Conservation (phyloP, 2,797 vertebrate genomes). For the Brachyalestes nurse region DNA sequence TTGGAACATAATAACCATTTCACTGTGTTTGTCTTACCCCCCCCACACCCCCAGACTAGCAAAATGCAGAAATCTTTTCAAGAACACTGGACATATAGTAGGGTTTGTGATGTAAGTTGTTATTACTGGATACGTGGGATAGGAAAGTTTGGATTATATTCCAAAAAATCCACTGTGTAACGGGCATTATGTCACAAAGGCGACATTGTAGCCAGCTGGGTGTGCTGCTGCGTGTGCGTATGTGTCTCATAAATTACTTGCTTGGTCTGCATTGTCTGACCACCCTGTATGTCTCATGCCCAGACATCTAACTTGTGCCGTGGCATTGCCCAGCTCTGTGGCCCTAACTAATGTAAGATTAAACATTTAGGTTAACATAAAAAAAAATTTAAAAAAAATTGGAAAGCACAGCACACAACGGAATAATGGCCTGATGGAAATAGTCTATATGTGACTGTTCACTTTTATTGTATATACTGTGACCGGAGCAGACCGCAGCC, state of each 20-base stretch:
- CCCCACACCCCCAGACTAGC: slow-evolving; percentile 65
- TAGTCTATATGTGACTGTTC: slow-evolving; percentile 17
- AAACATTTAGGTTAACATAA: slow-evolving; percentile 56
- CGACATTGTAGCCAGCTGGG: slow-evolving; percentile 76
- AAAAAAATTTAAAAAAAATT: neutral
- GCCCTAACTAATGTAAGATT: slow-evolving; percentile 70
- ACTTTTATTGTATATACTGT: neutral
- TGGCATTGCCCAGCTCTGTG: slow-evolving; percentile 67
- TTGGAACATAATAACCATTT: slow-evolving; percentile 74
- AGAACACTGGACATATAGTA: slow-evolving; percentile 76
- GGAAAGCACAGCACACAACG: neutral
- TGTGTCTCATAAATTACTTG: slow-evolving; percentile 22
- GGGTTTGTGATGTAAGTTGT: slow-evolving; percentile 82
- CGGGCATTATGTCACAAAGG: slow-evolving; percentile 83
- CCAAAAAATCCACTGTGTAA: slow-evolving; percentile 74
- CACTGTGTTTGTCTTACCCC: slow-evolving; percentile 78
- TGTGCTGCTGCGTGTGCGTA: slow-evolving; percentile 61
- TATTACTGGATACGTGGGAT: slow-evolving; percentile 81
- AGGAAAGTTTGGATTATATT: slow-evolving; percentile 81
- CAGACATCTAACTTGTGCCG: slow-evolving; percentile 66
- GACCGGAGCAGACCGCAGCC: neutral
- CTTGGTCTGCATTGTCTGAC: slow-evolving; percentile 68
- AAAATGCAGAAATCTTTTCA: slow-evolving; percentile 70
- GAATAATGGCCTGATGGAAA: slow-evolving; percentile 52
- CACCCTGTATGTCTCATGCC: slow-evolving; percentile 66